Evolutionary conservation across 2,113 vertebrate genomes (phyloP).

Genomic region (Chaenocephalus aceratus): DNA sequence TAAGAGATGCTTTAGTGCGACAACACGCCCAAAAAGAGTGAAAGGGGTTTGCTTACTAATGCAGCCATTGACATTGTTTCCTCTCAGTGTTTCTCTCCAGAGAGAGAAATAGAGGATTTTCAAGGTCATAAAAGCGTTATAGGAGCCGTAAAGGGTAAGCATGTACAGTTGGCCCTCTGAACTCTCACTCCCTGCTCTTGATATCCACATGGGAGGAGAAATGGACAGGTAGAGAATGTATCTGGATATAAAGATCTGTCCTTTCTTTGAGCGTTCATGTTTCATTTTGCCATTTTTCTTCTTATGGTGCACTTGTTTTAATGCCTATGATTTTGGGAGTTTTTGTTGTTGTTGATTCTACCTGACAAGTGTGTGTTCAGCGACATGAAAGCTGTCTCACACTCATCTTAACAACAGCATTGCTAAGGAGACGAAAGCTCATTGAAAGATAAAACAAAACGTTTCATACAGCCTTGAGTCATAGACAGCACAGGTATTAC

Average conservation of each 20-base stretch:
- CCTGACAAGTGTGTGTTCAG: not conserved
- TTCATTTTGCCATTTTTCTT: not conserved
- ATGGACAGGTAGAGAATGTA: slow-evolving; percentile 39
- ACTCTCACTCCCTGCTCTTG: slow-evolving; percentile 52
- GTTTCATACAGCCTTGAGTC: slow-evolving; percentile 18
- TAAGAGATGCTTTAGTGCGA: slow-evolving; percentile 27
- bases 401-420: not conserved
- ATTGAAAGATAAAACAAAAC: slow-evolving; percentile 27
- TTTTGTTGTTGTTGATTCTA: not conserved
- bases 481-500: slow-evolving; percentile 17
- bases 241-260: slow-evolving; percentile 5
- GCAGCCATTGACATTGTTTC: slow-evolving; percentile 14
- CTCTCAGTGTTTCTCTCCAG: slow-evolving; percentile 45
- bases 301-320: not conserved
- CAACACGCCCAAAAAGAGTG: not conserved
- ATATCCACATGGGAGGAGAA: slow-evolving; percentile 30
- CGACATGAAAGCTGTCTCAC: not conserved
- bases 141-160: slow-evolving; percentile 63
- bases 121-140: slow-evolving; percentile 70
- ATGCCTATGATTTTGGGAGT: slow-evolving; percentile 1
- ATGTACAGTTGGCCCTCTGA: slow-evolving; percentile 52
- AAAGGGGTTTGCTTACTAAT: slow-evolving; percentile 11
- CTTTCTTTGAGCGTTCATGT: not conserved
- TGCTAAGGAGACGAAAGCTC: slow-evolving; percentile 1
- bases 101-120: slow-evolving; percentile 60